These are phyloP conservation scores for Pachliopta kotzebuea DNA, from an alignment of 2,888 invertebrate species.

Conservation along the genomic window DNA sequence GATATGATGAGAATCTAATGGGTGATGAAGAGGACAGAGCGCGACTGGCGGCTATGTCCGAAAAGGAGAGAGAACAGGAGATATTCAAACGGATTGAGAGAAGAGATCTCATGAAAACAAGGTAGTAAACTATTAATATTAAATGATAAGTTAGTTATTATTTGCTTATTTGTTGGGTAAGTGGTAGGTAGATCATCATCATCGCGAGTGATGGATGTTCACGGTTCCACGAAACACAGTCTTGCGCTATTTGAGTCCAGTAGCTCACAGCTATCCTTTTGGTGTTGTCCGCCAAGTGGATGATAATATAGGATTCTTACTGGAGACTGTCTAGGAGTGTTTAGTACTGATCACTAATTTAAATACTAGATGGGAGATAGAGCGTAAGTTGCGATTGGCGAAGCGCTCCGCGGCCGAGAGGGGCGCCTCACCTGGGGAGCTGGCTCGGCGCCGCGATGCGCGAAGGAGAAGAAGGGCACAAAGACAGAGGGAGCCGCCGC, in stretches of 20 bases:
- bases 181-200: no score
- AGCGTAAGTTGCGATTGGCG: slow-evolving; percentile 93
- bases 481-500: slow-evolving; percentile 34
- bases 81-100: slow-evolving; percentile 98
- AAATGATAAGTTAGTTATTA: no score
- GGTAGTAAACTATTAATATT: slow-evolving; percentile 59
- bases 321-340: no score
- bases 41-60: slow-evolving; percentile 94
- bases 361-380: slow-evolving; percentile 89
- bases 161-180: no score
- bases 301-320: no score
- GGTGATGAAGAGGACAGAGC: slow-evolving; percentile 97
- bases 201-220: no score
- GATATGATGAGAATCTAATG: slow-evolving; percentile 96
- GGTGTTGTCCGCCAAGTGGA: no score
- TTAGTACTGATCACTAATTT: not conserved
- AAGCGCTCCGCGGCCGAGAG: slow-evolving; percentile 67
- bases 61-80: slow-evolving; percentile 98
- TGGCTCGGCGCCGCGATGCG: slow-evolving; percentile 54
- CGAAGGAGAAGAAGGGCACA: slow-evolving; percentile 45
- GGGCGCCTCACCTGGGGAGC: slow-evolving; percentile 55
- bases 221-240: no score
- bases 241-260: no score
- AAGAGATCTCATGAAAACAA: slow-evolving; percentile 94
- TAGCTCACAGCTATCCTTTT: no score